A percentile compares a stretch with the other conserved stretches of the same genome.
Conservation (phyloP, 2,888 invertebrate species). For the Balanococcus diminutus region DNA sequence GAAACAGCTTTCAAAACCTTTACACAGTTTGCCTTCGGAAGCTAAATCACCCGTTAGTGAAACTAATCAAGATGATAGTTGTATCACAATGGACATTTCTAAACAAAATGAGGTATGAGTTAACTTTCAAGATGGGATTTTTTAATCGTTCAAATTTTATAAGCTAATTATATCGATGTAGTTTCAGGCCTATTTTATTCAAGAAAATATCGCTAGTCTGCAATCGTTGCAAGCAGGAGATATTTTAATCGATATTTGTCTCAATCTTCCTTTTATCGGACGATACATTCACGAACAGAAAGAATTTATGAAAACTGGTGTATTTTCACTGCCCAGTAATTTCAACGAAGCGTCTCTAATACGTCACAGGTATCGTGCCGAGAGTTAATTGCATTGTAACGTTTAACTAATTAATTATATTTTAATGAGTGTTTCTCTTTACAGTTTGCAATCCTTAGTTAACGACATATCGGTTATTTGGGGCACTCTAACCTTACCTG, state of each 20-base stretch:
- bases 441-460: conserved; percentile 77
- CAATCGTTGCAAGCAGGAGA: conserved; percentile 83
- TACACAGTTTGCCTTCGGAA: conserved; percentile 62
- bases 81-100: conserved; percentile 26
- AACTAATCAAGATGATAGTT: conserved; percentile 32
- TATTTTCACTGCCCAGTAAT: conserved; percentile 43
- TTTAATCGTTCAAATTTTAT: neutral
- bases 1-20: conserved; percentile 74
- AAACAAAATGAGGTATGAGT: conserved; percentile 28
- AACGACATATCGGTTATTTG: conserved; percentile 84
- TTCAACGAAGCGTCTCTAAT: conserved; percentile 42
- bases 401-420: neutral
- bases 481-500: conserved; percentile 81
- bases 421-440: conserved; percentile 57
- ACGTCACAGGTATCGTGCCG: conserved; percentile 31
- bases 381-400: neutral
- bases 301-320: conserved; percentile 45
- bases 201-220: conserved; percentile 77
- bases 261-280: conserved; percentile 73
- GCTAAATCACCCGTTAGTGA: conserved; percentile 1
- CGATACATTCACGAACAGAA: conserved; percentile 66
- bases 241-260: conserved; percentile 80
- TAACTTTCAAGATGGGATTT: no score
- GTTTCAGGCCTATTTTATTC: conserved; percentile 75
- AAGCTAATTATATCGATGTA: neutral